Conservation (phyloP, 2,888 invertebrate genomes). For the Norana najaformis region DNA sequence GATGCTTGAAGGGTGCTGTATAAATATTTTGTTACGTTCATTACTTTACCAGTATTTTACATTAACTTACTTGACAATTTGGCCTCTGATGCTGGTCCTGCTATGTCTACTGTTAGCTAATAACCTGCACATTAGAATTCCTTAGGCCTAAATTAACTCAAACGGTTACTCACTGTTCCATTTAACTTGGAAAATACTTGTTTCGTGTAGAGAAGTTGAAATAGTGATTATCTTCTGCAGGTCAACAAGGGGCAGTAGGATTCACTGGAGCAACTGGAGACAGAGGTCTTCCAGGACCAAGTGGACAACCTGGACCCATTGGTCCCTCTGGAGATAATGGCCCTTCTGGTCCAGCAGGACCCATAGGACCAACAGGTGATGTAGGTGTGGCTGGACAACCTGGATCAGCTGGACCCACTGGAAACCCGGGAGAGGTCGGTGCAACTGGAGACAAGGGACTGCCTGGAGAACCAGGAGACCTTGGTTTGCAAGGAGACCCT, state of each 20-base stretch:
- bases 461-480: conserved; percentile 33
- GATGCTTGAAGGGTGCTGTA: too few species aligned
- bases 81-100: not conserved
- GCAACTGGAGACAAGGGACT: conserved; percentile 33
- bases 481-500: conserved; percentile 37
- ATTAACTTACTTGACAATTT: not conserved
- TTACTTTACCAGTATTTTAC: too few species aligned
- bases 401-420: conserved; percentile 34
- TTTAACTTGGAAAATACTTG: not conserved
- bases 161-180: too few species aligned
- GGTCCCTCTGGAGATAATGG: conserved; percentile 34
- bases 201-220: not conserved
- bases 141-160: not conserved
- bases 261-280: conserved; percentile 32
- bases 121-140: not conserved
- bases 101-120: not conserved
- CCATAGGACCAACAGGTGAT: conserved; percentile 15
- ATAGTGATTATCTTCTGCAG: conserved; percentile 24
- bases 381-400: conserved; percentile 28
- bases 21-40: too few species aligned
- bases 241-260: conserved; percentile 39
- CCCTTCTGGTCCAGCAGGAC: conserved; percentile 27
- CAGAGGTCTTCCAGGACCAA: conserved; percentile 33
- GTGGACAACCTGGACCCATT: conserved; percentile 32
- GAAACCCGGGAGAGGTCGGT: conserved; percentile 31